These are phyloP conservation scores for Cataglyphis cursor DNA, from an alignment of 2,888 invertebrate species.

Conservation along the genomic window DNA sequence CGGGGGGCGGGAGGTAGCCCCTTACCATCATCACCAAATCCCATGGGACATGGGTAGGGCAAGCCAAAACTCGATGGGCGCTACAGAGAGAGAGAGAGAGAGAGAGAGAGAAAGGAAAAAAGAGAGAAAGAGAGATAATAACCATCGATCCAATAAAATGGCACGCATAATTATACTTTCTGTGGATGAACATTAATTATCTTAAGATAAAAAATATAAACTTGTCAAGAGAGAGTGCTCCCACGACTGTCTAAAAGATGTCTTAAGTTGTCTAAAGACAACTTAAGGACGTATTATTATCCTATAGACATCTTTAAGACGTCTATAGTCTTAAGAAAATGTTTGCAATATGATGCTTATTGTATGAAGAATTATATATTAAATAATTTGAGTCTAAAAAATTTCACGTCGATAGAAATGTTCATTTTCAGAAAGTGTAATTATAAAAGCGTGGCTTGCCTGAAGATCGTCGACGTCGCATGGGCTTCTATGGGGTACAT, in stretches of 20 bases:
- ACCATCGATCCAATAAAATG: slow-evolving; percentile 77
- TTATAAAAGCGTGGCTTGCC: slow-evolving; percentile 73
- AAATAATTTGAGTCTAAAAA: background rate
- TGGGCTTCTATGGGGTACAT: slow-evolving; percentile 69
- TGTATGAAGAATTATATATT: background rate
- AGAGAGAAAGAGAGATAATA: slow-evolving; percentile 75
- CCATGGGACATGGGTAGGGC: slow-evolving; percentile 86
- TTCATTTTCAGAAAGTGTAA: slow-evolving; percentile 64
- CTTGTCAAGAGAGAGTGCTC: background rate
- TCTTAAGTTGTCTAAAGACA: too few species aligned
- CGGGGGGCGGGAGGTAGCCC: slow-evolving; percentile 85
- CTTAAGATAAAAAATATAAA: background rate
- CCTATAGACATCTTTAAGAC: too few species aligned
- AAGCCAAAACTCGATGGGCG: slow-evolving; percentile 84
- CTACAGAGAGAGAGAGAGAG: slow-evolving; percentile 75
- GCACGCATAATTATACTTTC: slow-evolving; percentile 73
- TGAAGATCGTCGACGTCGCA: slow-evolving; percentile 71
- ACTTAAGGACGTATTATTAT: too few species aligned
- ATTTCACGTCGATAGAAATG: background rate
- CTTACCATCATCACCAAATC: slow-evolving; percentile 84
- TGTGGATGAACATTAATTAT: slow-evolving; percentile 33
- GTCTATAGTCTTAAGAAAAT: too few species aligned
- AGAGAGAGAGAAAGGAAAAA: background rate
- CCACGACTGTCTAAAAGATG: too few species aligned
- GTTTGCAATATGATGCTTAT: background rate